Evolutionary conservation across 2,888 invertebrate species (phyloP).

Genomic region (Cheilosia vernalis): DNA sequence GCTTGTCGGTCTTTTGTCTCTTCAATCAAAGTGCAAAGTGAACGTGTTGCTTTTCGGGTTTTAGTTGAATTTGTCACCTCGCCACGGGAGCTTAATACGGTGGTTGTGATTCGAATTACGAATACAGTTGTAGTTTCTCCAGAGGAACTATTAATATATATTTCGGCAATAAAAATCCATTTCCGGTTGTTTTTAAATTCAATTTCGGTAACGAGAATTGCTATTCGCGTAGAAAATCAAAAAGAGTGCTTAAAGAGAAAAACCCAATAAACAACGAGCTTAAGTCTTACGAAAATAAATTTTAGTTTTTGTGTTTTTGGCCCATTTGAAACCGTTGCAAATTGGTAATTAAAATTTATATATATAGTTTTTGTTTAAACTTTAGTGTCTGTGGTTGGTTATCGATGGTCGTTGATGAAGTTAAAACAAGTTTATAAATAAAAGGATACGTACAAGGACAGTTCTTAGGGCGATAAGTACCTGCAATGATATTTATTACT

Average conservation of each 20-base stretch:
- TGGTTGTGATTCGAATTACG: conserved; percentile 66
- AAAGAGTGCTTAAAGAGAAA: conserved; percentile 10
- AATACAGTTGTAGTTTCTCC: conserved; percentile 50
- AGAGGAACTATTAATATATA: conserved; percentile 22
- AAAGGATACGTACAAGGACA: conserved; percentile 8
- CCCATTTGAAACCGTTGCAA: conserved; percentile 52
- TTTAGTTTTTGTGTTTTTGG: conserved; percentile 22
- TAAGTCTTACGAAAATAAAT: conserved; percentile 3
- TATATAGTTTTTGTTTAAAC: background rate
- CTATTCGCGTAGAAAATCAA: background rate
- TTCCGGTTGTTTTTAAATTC: conserved; percentile 57
- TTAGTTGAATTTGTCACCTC: conserved; percentile 58
- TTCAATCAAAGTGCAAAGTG: conserved; percentile 50
- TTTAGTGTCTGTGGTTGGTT: conserved; percentile 33
- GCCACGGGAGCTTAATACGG: conserved; percentile 64
- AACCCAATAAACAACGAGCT: background rate
- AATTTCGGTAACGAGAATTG: conserved; percentile 24
- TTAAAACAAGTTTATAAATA: background rate
- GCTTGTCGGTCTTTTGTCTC: conserved; percentile 18
- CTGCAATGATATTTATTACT: background rate
- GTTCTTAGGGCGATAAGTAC: conserved; percentile 4
- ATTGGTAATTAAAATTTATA: conserved; percentile 46
- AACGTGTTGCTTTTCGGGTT: conserved; percentile 55
- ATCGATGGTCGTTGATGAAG: conserved; percentile 1
- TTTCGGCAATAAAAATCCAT: conserved; percentile 58